phyloP scores from a whole-genome alignment of 1,140 invertebrate genomes.

The Cyclargus thomasi region DNA sequence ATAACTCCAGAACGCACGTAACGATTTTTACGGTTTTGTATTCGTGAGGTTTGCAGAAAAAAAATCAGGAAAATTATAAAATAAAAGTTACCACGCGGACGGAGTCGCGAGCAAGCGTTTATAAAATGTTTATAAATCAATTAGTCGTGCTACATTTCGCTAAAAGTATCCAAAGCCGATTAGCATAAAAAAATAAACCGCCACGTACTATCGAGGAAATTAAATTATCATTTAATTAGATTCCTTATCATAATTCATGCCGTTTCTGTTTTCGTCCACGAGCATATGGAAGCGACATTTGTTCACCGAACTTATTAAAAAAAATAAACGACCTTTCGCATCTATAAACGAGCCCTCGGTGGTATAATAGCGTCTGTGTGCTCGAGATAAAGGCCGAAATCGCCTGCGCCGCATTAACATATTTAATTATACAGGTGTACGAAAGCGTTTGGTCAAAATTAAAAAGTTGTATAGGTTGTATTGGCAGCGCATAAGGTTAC shows the following conservation, averaged over 20 bases:
- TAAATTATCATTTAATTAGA: conserved; percentile 15
- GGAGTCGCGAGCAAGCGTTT: background rate
- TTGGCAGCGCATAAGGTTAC: conserved; percentile 28
- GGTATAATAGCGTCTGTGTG: background rate
- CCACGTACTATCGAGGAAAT: background rate
- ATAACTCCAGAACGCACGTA: too few species aligned
- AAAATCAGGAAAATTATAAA: too few species aligned
- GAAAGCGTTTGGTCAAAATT: conserved; percentile 16
- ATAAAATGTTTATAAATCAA: background rate
- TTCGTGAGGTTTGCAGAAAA: too few species aligned
- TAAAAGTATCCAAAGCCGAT: background rate
- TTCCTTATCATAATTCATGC: conserved; percentile 8
- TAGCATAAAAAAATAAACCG: background rate
- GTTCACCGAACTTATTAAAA: conserved; percentile 11
- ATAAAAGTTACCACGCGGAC: too few species aligned
- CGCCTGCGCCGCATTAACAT: background rate
- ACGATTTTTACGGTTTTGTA: too few species aligned
- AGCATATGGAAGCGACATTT: conserved; percentile 12
- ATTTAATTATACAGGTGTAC: conserved; percentile 12
- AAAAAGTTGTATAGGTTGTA: conserved; percentile 25
- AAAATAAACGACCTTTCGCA: background rate
- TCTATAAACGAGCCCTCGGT: background rate
- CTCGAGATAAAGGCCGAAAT: conserved; percentile 8
- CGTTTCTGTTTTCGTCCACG: background rate
- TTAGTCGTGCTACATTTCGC: background rate